Evolutionary conservation across 1,140 invertebrate genomes (phyloP).

Genomic region (Lethrus apterus): DNA sequence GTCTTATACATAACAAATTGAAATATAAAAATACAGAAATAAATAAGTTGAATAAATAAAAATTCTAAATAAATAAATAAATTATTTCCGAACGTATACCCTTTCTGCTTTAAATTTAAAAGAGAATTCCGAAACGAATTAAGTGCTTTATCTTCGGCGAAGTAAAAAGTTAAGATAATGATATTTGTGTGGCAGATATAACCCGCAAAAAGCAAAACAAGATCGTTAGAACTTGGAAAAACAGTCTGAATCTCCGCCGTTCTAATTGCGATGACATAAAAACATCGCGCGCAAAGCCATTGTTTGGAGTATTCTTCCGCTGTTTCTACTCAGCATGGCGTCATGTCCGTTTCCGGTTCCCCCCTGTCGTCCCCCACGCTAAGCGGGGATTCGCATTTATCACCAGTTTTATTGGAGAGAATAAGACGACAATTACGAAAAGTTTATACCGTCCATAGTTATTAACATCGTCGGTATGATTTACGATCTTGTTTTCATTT

Average conservation of each 20-base stretch:
- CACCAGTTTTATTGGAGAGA: constrained; percentile 12
- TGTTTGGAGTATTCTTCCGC: constrained; percentile 42
- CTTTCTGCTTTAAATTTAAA: no score
- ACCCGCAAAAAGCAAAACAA: constrained; percentile 27
- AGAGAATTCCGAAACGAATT: no score
- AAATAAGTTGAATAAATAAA: no score
- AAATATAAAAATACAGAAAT: no score
- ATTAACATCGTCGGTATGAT: no score
- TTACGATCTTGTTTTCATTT: no score
- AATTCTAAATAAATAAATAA: no score
- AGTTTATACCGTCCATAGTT: constrained; percentile 12
- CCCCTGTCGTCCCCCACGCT: constrained; percentile 4
- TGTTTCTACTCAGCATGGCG: constrained; percentile 41
- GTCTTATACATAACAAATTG: no score
- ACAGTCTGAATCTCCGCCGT: constrained; percentile 34
- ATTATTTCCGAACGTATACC: no score
- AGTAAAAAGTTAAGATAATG: constrained; percentile 33
- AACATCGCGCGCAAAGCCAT: constrained; percentile 36
- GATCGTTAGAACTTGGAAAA: constrained; percentile 30
- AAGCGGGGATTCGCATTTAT: constrained; percentile 9
- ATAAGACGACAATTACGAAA: constrained; percentile 10
- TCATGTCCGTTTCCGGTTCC: constrained; percentile 41
- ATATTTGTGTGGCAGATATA: constrained; percentile 28
- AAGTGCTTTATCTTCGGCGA: no score
- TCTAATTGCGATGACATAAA: constrained; percentile 39